phyloP scores from a whole-genome alignment of 2,113 vertebrate species.

The Pseudonaja textilis region DNA sequence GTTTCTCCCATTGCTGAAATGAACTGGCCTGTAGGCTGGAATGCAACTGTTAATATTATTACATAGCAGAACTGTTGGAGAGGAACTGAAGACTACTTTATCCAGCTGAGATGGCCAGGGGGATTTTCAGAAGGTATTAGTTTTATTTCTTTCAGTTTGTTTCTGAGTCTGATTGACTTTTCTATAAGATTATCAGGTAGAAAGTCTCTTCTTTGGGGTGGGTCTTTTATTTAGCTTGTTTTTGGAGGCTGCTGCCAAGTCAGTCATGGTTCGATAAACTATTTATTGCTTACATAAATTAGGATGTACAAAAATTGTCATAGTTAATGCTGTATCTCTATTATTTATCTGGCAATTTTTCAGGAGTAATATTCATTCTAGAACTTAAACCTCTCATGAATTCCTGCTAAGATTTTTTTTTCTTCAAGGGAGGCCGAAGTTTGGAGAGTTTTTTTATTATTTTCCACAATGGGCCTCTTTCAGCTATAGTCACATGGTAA shows the following conservation, averaged over 20 bases:
- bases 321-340: conserved; percentile 21
- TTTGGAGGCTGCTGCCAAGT: conserved; percentile 45
- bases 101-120: conserved; percentile 61
- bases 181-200: conserved; percentile 55
- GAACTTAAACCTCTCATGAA: background rate
- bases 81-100: conserved; percentile 58
- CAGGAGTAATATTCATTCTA: background rate
- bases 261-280: conserved; percentile 47
- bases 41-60: conserved; percentile 56
- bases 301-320: conserved; percentile 27
- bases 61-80: conserved; percentile 58
- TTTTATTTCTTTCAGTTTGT: conserved; percentile 63
- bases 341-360: conserved; percentile 17
- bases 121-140: conserved; percentile 60
- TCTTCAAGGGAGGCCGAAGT: background rate
- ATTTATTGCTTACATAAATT: conserved; percentile 45
- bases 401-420: background rate
- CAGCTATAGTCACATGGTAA: background rate
- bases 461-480: background rate
- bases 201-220: conserved; percentile 50
- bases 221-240: conserved; percentile 47
- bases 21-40: conserved; percentile 60
- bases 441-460: background rate
- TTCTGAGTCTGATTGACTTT: conserved; percentile 55
- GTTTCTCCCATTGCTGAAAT: conserved; percentile 42